A percentile compares a stretch with the other conserved stretches of the same genome.
phyloP scores from a whole-genome alignment of 2,888 invertebrate genomes.

The Pomacea canaliculata region DNA sequence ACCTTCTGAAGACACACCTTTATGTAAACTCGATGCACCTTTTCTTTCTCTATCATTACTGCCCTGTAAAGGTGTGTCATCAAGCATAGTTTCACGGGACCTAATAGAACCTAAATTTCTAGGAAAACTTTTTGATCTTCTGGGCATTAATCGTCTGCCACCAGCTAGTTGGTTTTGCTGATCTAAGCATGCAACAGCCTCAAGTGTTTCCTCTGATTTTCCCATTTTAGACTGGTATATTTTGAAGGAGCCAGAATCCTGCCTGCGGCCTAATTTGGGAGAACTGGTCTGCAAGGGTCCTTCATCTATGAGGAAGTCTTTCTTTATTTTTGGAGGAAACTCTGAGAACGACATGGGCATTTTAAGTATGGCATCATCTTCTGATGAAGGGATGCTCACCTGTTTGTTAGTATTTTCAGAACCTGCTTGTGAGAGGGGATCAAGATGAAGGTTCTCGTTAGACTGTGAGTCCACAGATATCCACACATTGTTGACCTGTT shows the following conservation, averaged over 20 bases:
- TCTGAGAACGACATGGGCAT: slow-evolving; percentile 18
- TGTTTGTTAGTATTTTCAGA: background rate
- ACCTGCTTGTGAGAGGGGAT: slow-evolving; percentile 5
- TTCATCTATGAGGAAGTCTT: slow-evolving; percentile 13
- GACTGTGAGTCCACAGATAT: slow-evolving; percentile 12
- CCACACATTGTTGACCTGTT: slow-evolving; percentile 3
- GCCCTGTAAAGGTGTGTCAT: slow-evolving; percentile 6
- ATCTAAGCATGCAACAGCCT: slow-evolving; percentile 4
- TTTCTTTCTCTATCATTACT: background rate
- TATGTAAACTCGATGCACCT: background rate
- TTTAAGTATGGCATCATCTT: slow-evolving; percentile 15
- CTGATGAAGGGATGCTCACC: background rate
- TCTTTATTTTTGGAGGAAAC: slow-evolving; percentile 16
- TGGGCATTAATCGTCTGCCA: background rate
- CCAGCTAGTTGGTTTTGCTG: background rate
- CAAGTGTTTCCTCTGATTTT: slow-evolving; percentile 21
- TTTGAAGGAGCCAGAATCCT: slow-evolving; percentile 17
- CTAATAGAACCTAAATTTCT: background rate
- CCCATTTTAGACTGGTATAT: slow-evolving; percentile 26
- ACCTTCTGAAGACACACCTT: background rate
- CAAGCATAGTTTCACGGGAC: slow-evolving; percentile 8
- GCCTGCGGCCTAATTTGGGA: slow-evolving; percentile 17
- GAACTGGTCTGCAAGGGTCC: slow-evolving; percentile 22
- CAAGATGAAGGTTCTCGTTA: slow-evolving; percentile 11
- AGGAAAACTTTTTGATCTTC: slow-evolving; percentile 18